A percentile compares a stretch with the other conserved stretches of the same genome.
These are phyloP conservation scores for Eulemur rufifrons DNA, from an alignment of 2,113 vertebrate genomes.

Conservation along the genomic window DNA sequence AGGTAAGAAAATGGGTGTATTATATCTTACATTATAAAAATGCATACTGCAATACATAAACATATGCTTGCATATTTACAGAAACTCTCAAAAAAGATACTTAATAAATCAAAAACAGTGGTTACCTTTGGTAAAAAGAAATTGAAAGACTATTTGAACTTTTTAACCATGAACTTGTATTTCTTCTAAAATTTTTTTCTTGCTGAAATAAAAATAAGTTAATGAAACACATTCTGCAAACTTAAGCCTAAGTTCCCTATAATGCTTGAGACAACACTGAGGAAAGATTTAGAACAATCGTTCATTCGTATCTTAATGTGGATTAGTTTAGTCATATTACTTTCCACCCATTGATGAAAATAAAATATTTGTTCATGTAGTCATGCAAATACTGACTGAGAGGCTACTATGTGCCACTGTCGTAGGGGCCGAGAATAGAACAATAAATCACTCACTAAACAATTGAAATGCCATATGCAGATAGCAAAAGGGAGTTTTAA, in stretches of 20 bases:
- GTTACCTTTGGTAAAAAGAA: not conserved
- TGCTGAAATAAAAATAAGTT: slow-evolving; percentile 42
- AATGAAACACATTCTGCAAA: not conserved
- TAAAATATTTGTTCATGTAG: not conserved
- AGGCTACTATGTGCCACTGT: not conserved
- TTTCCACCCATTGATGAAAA: no score
- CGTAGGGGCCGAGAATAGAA: not conserved
- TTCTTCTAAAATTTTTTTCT: not conserved
- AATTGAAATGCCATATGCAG: not conserved
- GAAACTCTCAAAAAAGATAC: not conserved
- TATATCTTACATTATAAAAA: not conserved
- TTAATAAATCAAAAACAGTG: not conserved
- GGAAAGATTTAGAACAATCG: not conserved
- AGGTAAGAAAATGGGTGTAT: not conserved
- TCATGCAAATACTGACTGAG: not conserved
- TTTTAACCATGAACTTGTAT: not conserved
- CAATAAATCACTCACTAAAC: not conserved
- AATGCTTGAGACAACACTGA: not conserved
- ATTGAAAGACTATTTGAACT: not conserved
- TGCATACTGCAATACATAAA: not conserved
- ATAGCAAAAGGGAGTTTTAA: not conserved
- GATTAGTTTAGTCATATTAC: no score
- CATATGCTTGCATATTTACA: not conserved
- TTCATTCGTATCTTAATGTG: no score
- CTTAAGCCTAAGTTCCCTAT: not conserved